Evolutionary conservation across 2,888 invertebrate genomes (phyloP).

Genomic region (Drosophila mimetica): DNA sequence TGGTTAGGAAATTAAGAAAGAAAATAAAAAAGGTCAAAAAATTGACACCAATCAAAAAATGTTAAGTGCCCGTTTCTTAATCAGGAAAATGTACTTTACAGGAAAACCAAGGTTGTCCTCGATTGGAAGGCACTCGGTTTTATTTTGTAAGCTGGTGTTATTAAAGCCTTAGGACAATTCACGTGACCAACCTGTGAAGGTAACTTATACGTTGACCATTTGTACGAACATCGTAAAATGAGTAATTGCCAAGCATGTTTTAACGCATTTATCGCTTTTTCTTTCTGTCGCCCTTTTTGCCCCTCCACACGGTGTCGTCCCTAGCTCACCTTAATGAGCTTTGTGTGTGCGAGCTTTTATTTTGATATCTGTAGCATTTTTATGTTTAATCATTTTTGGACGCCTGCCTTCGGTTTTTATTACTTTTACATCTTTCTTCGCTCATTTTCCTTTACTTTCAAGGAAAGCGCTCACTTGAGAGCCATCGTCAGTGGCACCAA

Average conservation of each 20-base stretch:
- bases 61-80: no score
- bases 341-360: slow-evolving; percentile 41
- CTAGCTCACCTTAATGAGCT: slow-evolving; percentile 64
- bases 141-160: no score
- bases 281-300: slow-evolving; percentile 1
- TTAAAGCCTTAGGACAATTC: slow-evolving; percentile 69
- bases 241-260: slow-evolving; percentile 80
- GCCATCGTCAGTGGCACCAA: slow-evolving; percentile 15
- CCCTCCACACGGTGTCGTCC: background rate
- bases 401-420: slow-evolving; percentile 63
- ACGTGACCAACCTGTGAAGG: slow-evolving; percentile 49
- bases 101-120: no score
- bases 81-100: no score
- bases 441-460: slow-evolving; percentile 42
- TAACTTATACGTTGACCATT: slow-evolving; percentile 62
- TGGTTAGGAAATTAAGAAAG: no score
- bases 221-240: slow-evolving; percentile 78
- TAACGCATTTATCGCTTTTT: slow-evolving; percentile 60
- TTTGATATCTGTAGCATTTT: slow-evolving; percentile 67
- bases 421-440: slow-evolving; percentile 54
- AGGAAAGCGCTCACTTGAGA: background rate
- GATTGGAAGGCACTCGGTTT: no score
- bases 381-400: slow-evolving; percentile 76
- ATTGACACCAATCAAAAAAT: no score
- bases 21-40: no score